Percentiles rank a stretch among this genome's conserved stretches.
phyloP scores from a whole-genome alignment of 2,797 vertebrate genomes.

The Typhlichthys eigenmanni region DNA sequence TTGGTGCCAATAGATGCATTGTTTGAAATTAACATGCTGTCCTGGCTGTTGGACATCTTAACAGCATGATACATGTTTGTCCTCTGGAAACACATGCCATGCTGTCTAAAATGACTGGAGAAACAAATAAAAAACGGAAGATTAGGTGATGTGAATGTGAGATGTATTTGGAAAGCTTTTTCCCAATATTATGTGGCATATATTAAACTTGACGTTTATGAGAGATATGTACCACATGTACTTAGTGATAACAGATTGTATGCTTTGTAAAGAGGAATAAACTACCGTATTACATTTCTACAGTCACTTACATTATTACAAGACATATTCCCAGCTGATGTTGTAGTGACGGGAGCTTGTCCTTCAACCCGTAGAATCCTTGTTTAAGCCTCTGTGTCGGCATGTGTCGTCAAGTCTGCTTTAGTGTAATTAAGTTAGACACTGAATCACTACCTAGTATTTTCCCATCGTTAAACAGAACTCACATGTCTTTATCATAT shows the following conservation, averaged over 20 bases:
- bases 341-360: no score
- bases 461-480: no score
- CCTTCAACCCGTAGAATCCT: not conserved
- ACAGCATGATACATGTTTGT: constrained; percentile 32
- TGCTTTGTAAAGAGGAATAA: constrained; percentile 1
- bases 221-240: not conserved
- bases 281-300: not conserved
- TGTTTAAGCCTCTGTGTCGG: not conserved
- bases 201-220: no score
- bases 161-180: constrained; percentile 10
- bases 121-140: not conserved
- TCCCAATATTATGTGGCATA: no score
- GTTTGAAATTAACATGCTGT: constrained; percentile 26
- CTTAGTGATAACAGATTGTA: constrained; percentile 3
- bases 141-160: constrained; percentile 11
- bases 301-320: no score
- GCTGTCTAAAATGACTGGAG: constrained; percentile 19
- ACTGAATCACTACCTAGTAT: not conserved
- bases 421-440: not conserved
- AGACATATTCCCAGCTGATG: no score
- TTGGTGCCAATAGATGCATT: constrained; percentile 44
- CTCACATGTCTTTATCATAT: no score
- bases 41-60: constrained; percentile 19
- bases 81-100: constrained; percentile 10
- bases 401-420: not conserved